Base-by-base conservation (phyloP, 2,888 invertebrate species). In the Tetragonula carbonaria region DNA sequence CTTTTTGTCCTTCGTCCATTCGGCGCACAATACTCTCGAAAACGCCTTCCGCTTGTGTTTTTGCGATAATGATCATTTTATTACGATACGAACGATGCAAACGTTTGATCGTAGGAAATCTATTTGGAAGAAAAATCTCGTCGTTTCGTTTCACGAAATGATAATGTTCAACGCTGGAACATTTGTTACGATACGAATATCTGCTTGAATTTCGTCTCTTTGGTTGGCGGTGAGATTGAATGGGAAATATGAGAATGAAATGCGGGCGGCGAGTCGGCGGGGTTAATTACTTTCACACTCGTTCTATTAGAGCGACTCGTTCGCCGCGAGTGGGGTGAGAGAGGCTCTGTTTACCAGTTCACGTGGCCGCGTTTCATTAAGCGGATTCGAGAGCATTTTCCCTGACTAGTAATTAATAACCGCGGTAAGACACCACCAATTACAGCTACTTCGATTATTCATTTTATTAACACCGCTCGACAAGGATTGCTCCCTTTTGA, bases 261-360 rank as follows among this genome's bases (percentile, higher is more conserved):
- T 45, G 45, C 45, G 45, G 45, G 45, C 45, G 8, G 45, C 8
- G 8, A 38, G 38, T 38, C 38, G 38, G 38, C 8, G 28, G 38
- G 45, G 8, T 78, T 51, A 73, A 78, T 78, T 74, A 73, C 73
- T 73, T 66, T 28, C 73, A 50, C 72, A 53, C 68, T 75, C 67
- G 38, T 71, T 51, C 50, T 18, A 50, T 28, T 50, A 57, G 50
- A 50, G 16, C 33, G 71, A 65, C 50, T 73, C 28, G 78, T 45
- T 45, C 45, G 8, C 45, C n/a, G 21, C 14, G 63, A 21, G 16
- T 45, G 8, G 45, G n/a, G 33, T 50, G n/a, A 28, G 28, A 33
- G 55, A 66, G 28, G 33, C 50, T 65, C 50, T 78, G 73, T 66
- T 73, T 66, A 66, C 78, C 55, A 72, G 50, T 38, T 38, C 8